Base-by-base conservation (phyloP, 2,888 invertebrate genomes). In the Raillietiella orientalis region DNA sequence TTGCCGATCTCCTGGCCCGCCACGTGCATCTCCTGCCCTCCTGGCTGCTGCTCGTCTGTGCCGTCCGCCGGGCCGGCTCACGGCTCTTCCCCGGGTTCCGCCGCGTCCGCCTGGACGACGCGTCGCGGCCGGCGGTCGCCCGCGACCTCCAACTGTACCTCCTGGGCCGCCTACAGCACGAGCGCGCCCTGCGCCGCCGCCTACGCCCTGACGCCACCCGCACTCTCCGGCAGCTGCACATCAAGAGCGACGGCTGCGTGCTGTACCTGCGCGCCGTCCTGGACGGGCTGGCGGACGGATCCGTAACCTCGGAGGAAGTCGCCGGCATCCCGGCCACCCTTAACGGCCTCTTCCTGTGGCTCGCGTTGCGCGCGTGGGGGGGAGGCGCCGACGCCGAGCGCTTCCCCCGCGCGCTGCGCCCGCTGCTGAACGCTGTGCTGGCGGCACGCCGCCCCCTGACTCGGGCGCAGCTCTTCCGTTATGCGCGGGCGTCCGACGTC, bases 91-190 rank as follows among this genome's bases (percentile, higher is more conserved):
- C 50, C 11, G 51, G 84, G 4, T 87, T 84, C 47, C 59, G 84
- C 13, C 87, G 84, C 49, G 63, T 90, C 34, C 67, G 71, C 1
- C 45, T 90, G 36, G 90, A 90, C 40, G 87, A 90, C 49, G 46
- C 87, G 31, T 57, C 79, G 13, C 49, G 74, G 70, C 40, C 46
- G 2, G 45, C 51, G 35, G 84, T 90, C 4, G 72, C 87, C 0
- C 62, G 79, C 4, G 90, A 90, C 44, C 79, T 87, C 1, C 87
- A 90, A 44, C 67, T 84, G 39, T 90, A 87, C 41, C 87, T 90
- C 30, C 56, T 87, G 8, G 69, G 71, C 3, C 53, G 87, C 2
- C 50, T 90, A 19, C 84, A 87, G 42, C 66, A 70, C 6, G 84
- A 87, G 40, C 75, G 77, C 12, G 61, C 69, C 15, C 55, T 87